Evolutionary conservation across 1,140 invertebrate genomes (phyloP), one percentile per base, ranked within the genome.

Genomic region (Nixonia krombeini): DNA sequence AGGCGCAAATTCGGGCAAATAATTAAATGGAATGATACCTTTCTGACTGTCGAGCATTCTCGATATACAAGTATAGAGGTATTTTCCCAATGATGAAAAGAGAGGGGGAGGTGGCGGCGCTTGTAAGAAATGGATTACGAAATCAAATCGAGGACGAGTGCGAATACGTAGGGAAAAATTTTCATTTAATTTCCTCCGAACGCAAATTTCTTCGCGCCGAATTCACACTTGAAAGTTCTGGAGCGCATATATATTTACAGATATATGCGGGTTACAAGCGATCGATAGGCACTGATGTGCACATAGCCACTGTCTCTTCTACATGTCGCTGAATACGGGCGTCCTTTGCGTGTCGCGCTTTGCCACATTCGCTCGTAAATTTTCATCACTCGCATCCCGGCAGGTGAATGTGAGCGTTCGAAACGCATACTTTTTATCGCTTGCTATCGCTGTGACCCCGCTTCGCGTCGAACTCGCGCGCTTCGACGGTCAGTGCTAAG

Each of bases 241-340:
- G 5, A 16, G 25, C 15, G 16, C 21, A 12, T 42, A 18, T 25
- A 31, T 13, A 26, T 18, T 1, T 8, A 12, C 9, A 44, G 13
- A 28, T 44, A 23, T 40, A 31, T 29, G 26, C 0, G 13, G 12
- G 33, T 35, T 10, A 40, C 15, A 33, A 55, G n/a, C 38, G 46
- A 61, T 67, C 56, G 47, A 67, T 67, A 35, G 18, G 28, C 55
- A 45, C 29, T 59, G 63, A 67, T 67, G 50, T 50, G 21, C 50
- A 67, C 40, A 46, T 67, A 61, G 44, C 63, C 63, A 23, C 29
- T 59, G 63, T 55, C 45, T 29, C 26, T 42, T 21, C n/a, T 35
- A 26, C 52, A 49, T 25, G 52, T 51, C 37, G 25, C 16, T 37
- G 40, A 49, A 49, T 66, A 50, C 53, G 55, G 55, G 59, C 63